Evolutionary conservation across 2,797 vertebrate genomes (phyloP).

Genomic region (Monodelphis domestica): DNA sequence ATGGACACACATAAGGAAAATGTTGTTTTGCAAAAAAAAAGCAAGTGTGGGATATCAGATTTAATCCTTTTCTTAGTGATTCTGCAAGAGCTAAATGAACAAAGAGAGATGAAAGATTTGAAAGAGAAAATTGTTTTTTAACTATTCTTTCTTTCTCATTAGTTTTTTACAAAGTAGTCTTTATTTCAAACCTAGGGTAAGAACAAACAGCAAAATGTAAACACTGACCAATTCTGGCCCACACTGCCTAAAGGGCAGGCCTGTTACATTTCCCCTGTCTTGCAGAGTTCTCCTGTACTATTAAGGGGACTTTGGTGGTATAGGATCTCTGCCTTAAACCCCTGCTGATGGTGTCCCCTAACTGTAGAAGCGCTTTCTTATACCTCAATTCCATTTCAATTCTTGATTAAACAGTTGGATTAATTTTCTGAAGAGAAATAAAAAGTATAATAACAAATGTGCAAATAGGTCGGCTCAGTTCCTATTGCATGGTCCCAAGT

Average conservation of each 20-base stretch:
- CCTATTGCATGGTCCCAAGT: not conserved
- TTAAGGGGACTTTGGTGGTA: not conserved
- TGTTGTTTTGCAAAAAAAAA: no score
- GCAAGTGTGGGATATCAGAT: not conserved
- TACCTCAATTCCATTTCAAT: not conserved
- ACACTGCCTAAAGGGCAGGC: not conserved
- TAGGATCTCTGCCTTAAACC: not conserved
- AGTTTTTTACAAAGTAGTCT: not conserved
- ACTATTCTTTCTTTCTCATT: not conserved
- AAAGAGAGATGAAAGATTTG: no score
- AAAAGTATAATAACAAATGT: not conserved
- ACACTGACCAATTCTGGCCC: not conserved
- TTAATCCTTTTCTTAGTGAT: not conserved
- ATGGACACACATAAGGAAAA: not conserved
- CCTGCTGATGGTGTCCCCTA: not conserved
- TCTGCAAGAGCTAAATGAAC: no score
- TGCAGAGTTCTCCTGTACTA: not conserved
- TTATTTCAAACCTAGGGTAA: not conserved
- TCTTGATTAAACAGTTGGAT: not conserved
- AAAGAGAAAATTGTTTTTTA: no score
- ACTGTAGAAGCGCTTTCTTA: not conserved
- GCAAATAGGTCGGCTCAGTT: not conserved
- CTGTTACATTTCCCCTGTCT: not conserved
- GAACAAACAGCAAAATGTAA: not conserved
- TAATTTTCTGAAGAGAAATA: not conserved